Evolutionary conservation across 2,113 vertebrate genomes (phyloP), one percentile per base, ranked within the genome.

Genomic region (Blennius ocellaris): DNA sequence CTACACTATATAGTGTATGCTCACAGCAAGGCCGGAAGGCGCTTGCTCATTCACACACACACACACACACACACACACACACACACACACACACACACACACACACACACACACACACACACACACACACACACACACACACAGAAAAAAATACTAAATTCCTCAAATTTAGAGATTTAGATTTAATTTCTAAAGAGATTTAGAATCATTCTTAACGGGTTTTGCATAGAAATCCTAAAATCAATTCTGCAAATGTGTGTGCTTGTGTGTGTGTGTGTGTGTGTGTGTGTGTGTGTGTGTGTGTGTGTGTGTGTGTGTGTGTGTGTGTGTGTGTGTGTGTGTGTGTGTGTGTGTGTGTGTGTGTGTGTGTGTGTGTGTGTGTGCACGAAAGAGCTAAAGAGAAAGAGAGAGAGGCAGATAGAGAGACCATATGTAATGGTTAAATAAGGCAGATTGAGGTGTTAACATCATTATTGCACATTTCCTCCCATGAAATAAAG

Each of bases 391-490:
- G n/a, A n/a, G 21, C 21, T 30, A 30, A 30, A 30, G 21, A 51
- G 41, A 7, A 43, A 53, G 44, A 43, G 43, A 37, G 68, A 17
- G 69, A 16, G 40, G n/a, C 40, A 21, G n/a, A 10, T 54, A 41
- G 53, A 16, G 56, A 49, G 44, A 52, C 11, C 5, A 17, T 69
- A 63, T 83, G 68, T 60, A 57, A 69, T 68, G 58, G 73, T 80
- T 84, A 87, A 90, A 87, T 83, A 82, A 78, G 84, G 82, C 83
- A 84, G 74, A 83, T 78, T 87, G 90, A 86, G 83, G 91, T 87
- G 82, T 87, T 89, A 84, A 87, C 87, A 84, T 87, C 82, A 89
- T 90, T 89, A 89, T 78, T 86, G 84, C 83, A 76, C 69, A 88
- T 89, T 90, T 91, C 82, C 89, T 83, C 76, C 75, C 74, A 85